Evolutionary conservation across 2,113 vertebrate species (phyloP).

Genomic region (Burhinus bistriatus): DNA sequence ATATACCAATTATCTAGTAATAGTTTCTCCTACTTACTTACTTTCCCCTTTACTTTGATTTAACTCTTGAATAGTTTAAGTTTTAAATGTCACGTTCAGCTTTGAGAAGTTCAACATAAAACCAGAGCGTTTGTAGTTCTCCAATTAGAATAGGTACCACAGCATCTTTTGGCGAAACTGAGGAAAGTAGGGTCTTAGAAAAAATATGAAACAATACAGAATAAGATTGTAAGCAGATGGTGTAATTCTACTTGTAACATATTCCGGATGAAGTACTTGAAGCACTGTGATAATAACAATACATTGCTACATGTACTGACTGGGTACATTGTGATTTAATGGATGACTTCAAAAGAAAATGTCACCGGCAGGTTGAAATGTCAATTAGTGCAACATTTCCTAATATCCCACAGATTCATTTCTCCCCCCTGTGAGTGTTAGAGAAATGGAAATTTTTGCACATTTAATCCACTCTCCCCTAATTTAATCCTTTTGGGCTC

Average conservation of each 20-base stretch:
- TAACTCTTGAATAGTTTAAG: neutral
- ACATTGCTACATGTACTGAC: neutral
- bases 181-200: neutral
- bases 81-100: neutral
- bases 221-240: neutral
- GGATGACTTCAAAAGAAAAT: neutral
- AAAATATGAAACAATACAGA: neutral
- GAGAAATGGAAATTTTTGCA: neutral
- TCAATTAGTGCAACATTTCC: constrained; percentile 4
- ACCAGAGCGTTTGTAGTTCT: neutral
- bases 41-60: neutral
- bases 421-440: neutral
- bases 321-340: neutral
- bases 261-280: neutral
- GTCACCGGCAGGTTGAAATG: neutral
- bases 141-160: neutral
- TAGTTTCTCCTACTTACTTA: neutral
- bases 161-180: neutral
- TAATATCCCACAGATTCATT: neutral
- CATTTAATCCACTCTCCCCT: neutral
- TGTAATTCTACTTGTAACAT: neutral
- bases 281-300: neutral
- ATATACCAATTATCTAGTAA: neutral
- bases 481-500: neutral
- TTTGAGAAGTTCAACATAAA: neutral